A percentile compares a stretch with the other conserved stretches of the same genome.
phyloP scores from a whole-genome alignment of 2,113 vertebrate species.

The Hydrochoerus hydrochaeris region DNA sequence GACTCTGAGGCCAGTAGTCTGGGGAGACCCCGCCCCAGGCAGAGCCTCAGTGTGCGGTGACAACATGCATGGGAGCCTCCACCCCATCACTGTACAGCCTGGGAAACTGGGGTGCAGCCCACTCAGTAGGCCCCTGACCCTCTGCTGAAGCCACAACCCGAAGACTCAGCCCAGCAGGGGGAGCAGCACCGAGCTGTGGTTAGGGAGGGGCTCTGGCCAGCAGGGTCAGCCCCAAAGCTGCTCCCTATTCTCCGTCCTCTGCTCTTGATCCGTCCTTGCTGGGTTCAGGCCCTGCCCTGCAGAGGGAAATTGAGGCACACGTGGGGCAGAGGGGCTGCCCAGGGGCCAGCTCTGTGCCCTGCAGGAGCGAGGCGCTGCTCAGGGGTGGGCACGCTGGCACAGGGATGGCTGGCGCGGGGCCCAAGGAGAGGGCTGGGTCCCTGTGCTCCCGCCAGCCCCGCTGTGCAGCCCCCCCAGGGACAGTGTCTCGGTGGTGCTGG shows the following conservation, averaged over 20 bases:
- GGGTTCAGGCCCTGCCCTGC: neutral
- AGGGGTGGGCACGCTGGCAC: neutral
- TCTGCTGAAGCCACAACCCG: neutral
- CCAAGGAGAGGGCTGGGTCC: rapidly evolving
- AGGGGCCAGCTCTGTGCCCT: neutral
- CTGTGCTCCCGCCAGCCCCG: rapidly evolving
- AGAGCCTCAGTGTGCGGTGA: neutral
- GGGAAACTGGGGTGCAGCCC: neutral
- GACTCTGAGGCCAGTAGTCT: too few species aligned
- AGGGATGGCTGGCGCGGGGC: rapidly evolving
- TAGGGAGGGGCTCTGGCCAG: neutral
- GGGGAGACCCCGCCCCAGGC: neutral
- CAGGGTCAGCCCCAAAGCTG: neutral
- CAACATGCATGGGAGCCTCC: rapidly evolving
- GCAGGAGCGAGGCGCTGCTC: neutral
- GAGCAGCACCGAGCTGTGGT: neutral
- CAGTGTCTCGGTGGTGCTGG: conserved; percentile 91
- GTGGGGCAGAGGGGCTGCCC: too few species aligned
- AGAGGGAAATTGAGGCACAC: neutral
- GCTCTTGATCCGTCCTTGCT: neutral
- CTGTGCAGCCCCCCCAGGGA: conserved; percentile 88
- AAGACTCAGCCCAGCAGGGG: neutral
- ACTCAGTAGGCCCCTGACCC: rapidly evolving
- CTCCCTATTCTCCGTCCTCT: neutral
- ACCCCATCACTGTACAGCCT: neutral